Evolutionary conservation across 2,888 invertebrate genomes (phyloP), one percentile per base, ranked within the genome.

Genomic region (Cenopis cana): DNA sequence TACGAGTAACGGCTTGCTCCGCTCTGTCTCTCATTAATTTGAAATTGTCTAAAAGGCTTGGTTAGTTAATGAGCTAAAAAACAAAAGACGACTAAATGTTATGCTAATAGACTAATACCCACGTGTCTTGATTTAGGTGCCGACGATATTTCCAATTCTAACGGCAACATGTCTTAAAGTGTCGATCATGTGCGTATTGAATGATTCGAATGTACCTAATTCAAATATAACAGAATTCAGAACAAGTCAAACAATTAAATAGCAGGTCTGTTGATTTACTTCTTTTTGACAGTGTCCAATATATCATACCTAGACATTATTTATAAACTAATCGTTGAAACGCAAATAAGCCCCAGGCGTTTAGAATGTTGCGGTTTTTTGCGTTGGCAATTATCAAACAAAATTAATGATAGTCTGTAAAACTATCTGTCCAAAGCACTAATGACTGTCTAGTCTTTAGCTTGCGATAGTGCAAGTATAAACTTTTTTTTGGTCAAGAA

Each of bases 21-120:
- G 60, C 66, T 60, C 67, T 71, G 71, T 60, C 65, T 66, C 59
- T 70, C 59, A 70, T 66, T 70, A 66, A 66, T 66, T 65, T 70
- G 52, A 65, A 70, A 70, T 70, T 70, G 70, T 66, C 70, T 46
- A 54, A 70, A 65, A 65, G 59, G 38, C 68, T 60, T 52, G 33
- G 57, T 29, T 36, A 69, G 50, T 38, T 59, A 59, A 59, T 68
- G 50, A 68, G 38, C 38, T 62, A 64, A 64, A 62, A 64, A 64
- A 64, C 64, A 64, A 54, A 64, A 38, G 36, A 33, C 61, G 33
- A 54, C 52, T 64, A 52, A 64, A 64, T 54, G 64, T 62, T 62
- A 62, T 62, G 62, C 38, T 64, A 64, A 64, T 64, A 54, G 64
- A 18, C 20, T 64, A 20, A 54, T 64, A 54, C n/a, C 46, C 46